These are phyloP conservation scores for Mobula hypostoma DNA, from an alignment of 2,113 vertebrate species.

Conservation along the genomic window DNA sequence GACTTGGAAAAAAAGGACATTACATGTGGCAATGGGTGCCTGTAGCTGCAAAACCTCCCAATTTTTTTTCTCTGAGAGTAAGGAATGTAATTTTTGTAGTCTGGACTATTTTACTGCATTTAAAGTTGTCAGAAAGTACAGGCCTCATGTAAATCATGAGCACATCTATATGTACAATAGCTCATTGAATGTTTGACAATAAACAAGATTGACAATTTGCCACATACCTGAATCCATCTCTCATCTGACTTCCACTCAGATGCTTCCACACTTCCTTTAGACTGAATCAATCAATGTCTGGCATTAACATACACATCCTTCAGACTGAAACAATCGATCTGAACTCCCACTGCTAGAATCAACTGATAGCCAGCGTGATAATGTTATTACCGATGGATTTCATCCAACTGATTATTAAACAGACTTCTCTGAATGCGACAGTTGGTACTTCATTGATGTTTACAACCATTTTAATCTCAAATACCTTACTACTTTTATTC, in stretches of 20 bases:
- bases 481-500: background rate
- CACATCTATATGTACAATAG: background rate
- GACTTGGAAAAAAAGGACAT: background rate
- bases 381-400: background rate
- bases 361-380: background rate
- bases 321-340: constrained; percentile 1
- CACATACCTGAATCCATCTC: background rate
- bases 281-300: constrained; percentile 14
- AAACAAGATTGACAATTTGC: background rate
- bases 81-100: background rate
- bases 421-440: background rate
- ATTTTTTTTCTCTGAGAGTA: background rate
- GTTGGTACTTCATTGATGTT: background rate
- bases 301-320: background rate
- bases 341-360: background rate
- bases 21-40: background rate
- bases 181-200: background rate
- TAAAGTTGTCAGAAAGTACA: constrained; percentile 2
- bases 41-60: background rate
- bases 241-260: background rate
- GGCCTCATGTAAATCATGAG: background rate
- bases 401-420: background rate
- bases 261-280: background rate
- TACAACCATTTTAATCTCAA: background rate
- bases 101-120: background rate